Conservation (phyloP, 1,140 invertebrate species). For the Ooceraea biroi region DNA sequence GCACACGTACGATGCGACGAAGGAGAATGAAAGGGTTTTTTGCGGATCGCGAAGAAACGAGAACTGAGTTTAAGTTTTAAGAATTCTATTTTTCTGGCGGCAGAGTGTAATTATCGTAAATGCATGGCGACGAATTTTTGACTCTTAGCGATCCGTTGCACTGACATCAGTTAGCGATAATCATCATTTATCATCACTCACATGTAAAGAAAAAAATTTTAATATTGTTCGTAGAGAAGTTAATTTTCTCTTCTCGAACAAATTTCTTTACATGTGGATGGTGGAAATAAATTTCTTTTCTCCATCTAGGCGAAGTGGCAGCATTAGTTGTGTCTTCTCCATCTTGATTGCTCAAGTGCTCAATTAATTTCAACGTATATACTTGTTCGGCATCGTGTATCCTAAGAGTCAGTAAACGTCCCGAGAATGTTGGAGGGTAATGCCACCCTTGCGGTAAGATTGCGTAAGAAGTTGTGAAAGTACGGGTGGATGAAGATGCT, state of each 20-base stretch:
- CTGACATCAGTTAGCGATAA: not conserved
- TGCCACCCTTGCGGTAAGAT: not conserved
- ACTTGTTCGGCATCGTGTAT: not conserved
- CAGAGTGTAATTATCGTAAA: slow-evolving; percentile 74
- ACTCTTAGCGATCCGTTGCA: slow-evolving; percentile 3
- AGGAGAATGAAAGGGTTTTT: not conserved
- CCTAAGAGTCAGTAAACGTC: slow-evolving; percentile 49
- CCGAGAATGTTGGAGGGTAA: not conserved
- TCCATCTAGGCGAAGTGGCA: slow-evolving; percentile 3
- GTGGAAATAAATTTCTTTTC: not conserved
- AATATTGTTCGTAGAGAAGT: too few relatives aligned
- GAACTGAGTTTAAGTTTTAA: slow-evolving; percentile 84
- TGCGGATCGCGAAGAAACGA: slow-evolving; percentile 61
- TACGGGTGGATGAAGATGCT: slow-evolving; percentile 44
- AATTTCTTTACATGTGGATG: not conserved
- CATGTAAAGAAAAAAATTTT: not conserved
- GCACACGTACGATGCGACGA: not conserved
- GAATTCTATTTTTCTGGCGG: slow-evolving; percentile 85
- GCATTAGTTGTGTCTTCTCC: not conserved
- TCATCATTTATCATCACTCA: slow-evolving; percentile 1
- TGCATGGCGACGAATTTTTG: slow-evolving; percentile 40
- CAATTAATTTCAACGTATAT: not conserved
- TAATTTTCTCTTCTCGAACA: too few relatives aligned
- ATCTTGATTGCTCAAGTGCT: slow-evolving; percentile 21
- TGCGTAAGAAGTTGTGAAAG: slow-evolving; percentile 41